These are phyloP conservation scores for Netta rufina DNA, from an alignment of 2,797 vertebrate species.

Conservation along the genomic window DNA sequence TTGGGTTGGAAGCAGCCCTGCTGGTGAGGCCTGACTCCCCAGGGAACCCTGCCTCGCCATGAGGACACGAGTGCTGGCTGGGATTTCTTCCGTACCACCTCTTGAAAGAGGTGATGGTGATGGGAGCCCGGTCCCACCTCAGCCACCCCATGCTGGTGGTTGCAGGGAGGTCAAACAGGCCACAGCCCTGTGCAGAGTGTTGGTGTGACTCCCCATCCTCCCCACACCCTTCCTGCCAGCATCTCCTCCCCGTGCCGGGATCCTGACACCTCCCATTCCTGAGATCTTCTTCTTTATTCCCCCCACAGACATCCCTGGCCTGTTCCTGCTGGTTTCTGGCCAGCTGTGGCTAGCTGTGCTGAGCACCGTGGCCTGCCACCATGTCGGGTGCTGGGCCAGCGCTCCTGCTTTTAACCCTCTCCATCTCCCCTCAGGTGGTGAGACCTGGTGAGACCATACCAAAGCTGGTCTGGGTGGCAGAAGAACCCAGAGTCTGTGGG, in stretches of 20 bases:
- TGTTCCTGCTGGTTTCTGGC: not conserved
- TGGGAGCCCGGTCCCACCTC: not conserved
- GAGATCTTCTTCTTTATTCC: not conserved
- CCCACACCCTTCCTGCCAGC: not conserved
- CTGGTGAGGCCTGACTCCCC: not conserved
- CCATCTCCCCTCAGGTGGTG: not conserved
- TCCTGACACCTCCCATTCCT: not conserved
- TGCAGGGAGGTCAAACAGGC: not conserved
- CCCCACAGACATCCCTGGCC: not conserved
- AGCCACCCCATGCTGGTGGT: rapidly evolving
- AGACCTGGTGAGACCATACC: not conserved
- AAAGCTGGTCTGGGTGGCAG: not conserved
- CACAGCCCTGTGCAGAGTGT: rapidly evolving
- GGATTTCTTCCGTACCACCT: rapidly evolving
- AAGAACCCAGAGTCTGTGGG: not conserved
- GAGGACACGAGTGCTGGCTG: not conserved
- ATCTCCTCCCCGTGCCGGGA: rapidly evolving
- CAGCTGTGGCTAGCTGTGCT: not conserved
- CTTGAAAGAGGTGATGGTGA: not conserved
- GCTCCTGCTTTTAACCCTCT: not conserved
- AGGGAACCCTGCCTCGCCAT: not conserved
- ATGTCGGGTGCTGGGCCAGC: not conserved
- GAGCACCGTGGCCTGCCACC: not conserved
- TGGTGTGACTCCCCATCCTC: not conserved
- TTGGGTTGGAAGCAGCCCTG: not conserved